A percentile compares a stretch with the other conserved stretches of the same genome.
phyloP scores from a whole-genome alignment of 2,113 vertebrate genomes.

The Paradoxurus hermaphroditus region DNA sequence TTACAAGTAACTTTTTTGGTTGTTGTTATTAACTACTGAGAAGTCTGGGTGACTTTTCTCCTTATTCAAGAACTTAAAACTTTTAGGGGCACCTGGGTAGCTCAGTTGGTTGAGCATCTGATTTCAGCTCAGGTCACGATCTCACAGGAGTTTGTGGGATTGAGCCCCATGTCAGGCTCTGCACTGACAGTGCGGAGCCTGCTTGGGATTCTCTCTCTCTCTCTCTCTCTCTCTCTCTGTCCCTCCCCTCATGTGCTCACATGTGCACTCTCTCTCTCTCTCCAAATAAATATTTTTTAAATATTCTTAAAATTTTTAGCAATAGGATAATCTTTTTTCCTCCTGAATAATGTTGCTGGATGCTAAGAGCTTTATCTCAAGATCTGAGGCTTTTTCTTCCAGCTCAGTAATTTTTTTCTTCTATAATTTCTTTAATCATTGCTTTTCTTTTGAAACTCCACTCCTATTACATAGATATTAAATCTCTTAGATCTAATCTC shows the following conservation, averaged over 20 bases:
- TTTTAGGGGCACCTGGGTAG: not conserved
- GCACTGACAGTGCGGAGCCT: too few relatives aligned
- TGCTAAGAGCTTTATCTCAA: constrained; percentile 25
- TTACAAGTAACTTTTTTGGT: not conserved
- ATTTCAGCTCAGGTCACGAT: too few relatives aligned
- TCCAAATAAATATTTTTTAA: too few relatives aligned
- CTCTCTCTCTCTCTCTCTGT: too few relatives aligned
- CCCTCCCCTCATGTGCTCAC: too few relatives aligned
- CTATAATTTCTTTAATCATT: not conserved
- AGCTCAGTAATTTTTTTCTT: constrained; percentile 39
- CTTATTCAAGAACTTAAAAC: constrained; percentile 37
- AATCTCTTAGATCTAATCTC: not conserved
- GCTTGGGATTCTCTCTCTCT: too few relatives aligned
- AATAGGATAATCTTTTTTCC: not conserved
- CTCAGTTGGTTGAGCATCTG: too few relatives aligned
- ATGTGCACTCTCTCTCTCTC: too few relatives aligned
- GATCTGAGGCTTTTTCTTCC: not conserved
- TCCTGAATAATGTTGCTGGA: not conserved
- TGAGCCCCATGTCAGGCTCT: too few relatives aligned
- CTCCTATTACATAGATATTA: not conserved
- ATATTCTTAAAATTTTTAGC: not conserved
- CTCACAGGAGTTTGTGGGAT: too few relatives aligned
- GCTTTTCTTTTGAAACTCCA: constrained; percentile 20
- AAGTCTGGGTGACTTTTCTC: not conserved
- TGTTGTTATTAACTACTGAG: not conserved